These are phyloP conservation scores for Pseudotriccus pelzelni DNA, from an alignment of 2,797 vertebrate genomes.

Conservation along the genomic window DNA sequence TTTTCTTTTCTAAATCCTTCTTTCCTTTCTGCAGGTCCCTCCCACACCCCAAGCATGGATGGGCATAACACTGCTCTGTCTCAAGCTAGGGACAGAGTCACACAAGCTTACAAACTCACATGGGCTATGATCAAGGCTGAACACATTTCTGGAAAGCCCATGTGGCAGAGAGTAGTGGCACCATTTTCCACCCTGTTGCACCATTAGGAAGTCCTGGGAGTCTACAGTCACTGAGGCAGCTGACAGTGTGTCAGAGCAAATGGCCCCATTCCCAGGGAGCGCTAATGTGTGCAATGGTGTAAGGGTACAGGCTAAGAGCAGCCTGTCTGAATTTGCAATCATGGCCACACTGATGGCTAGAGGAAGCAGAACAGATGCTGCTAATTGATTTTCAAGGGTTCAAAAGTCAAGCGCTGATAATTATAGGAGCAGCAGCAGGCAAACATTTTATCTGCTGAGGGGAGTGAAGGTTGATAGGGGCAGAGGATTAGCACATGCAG, in stretches of 20 bases:
- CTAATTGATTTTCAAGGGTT: conserved; percentile 34
- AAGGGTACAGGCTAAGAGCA: background rate
- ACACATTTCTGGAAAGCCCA: background rate
- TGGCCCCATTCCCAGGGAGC: background rate
- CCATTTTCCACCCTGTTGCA: background rate
- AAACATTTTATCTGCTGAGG: background rate
- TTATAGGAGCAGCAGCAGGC: conserved; percentile 1
- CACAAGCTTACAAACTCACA: background rate
- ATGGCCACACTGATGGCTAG: background rate
- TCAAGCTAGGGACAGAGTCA: background rate
- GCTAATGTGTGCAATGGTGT: background rate
- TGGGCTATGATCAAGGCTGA: background rate
- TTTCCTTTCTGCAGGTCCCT: background rate
- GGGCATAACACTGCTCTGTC: background rate
- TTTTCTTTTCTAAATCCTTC: conserved; percentile 16
- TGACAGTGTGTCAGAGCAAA: background rate
- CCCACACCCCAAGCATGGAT: background rate
- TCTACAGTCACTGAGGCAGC: background rate
- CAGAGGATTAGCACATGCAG: background rate
- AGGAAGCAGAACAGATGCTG: conserved; percentile 22
- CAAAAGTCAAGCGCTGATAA: conserved; percentile 22
- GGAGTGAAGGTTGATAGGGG: background rate
- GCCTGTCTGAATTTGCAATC: background rate
- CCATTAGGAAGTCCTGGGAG: background rate
- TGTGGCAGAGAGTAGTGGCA: background rate